phyloP scores from a whole-genome alignment of 2,113 vertebrate species.

The Hucho hucho region DNA sequence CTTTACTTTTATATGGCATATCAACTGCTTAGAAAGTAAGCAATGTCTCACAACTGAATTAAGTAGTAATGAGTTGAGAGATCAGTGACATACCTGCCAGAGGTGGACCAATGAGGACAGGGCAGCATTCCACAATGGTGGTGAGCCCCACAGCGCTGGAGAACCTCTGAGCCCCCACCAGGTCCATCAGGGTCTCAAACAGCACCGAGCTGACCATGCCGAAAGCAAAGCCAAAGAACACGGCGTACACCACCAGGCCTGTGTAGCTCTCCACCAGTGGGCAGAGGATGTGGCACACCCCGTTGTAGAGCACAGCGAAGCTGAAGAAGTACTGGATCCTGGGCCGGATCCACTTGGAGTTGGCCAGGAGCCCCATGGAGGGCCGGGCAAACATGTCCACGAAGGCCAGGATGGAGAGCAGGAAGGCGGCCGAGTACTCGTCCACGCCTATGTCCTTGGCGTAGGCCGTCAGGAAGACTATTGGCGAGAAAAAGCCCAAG shows the following conservation, averaged over 20 bases:
- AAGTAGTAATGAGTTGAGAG: neutral
- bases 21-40: neutral
- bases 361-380: constrained; percentile 87
- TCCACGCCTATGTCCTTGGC: constrained; percentile 92
- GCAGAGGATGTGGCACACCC: constrained; percentile 88
- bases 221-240: constrained; percentile 95
- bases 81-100: constrained; percentile 82
- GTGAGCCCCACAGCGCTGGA: constrained; percentile 96
- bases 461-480: constrained; percentile 92
- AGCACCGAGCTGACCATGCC: constrained; percentile 95
- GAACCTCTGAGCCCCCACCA: constrained; percentile 89
- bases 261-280: constrained; percentile 82
- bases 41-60: neutral
- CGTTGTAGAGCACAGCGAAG: constrained; percentile 90
- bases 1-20: neutral
- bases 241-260: constrained; percentile 85
- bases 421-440: constrained; percentile 90
- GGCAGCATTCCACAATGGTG: constrained; percentile 91
- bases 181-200: constrained; percentile 95
- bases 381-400: constrained; percentile 96
- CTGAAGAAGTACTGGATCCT: constrained; percentile 96
- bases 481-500: constrained; percentile 91
- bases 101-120: constrained; percentile 92
- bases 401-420: constrained; percentile 92
- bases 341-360: constrained; percentile 85